phyloP scores from a whole-genome alignment of 2,888 invertebrate species.

The Coronaproctus castanopsis region DNA sequence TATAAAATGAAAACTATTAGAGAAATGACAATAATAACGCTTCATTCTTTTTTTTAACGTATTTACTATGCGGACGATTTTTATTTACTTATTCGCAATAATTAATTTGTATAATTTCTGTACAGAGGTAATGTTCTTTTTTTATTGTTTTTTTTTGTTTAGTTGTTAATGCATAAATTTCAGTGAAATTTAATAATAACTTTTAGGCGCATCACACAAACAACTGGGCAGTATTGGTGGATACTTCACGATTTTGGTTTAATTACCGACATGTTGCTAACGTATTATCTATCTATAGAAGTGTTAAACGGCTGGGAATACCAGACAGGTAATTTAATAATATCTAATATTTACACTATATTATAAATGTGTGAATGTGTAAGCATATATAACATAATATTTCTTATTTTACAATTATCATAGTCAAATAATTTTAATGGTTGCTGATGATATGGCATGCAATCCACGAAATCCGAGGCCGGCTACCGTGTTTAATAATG shows the following conservation, averaged over 20 bases:
- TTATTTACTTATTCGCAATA: no score
- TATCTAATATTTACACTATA: no score
- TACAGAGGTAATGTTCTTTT: no score
- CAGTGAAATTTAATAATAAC: no score
- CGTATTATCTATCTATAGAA: slow-evolving; percentile 90
- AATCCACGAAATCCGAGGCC: slow-evolving; percentile 94
- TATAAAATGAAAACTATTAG: no score
- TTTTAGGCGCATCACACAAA: slow-evolving; percentile 51
- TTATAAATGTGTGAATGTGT: background rate
- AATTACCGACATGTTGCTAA: slow-evolving; percentile 99
- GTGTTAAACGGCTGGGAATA: slow-evolving; percentile 94
- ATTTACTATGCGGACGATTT: no score
- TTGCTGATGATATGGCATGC: slow-evolving; percentile 99
- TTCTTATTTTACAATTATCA: background rate
- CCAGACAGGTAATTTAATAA: slow-evolving; percentile 49
- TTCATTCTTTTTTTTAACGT: no score
- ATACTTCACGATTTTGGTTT: slow-evolving; percentile 98
- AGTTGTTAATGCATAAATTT: no score
- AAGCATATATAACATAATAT: background rate
- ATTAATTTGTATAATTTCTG: no score
- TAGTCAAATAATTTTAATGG: slow-evolving; percentile 94
- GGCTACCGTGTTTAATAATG: slow-evolving; percentile 94
- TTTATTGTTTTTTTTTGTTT: no score
- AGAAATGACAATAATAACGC: no score
- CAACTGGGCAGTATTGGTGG: slow-evolving; percentile 98